These are phyloP conservation scores for Pterois miles DNA, from an alignment of 2,797 vertebrate genomes.

Conservation along the genomic window DNA sequence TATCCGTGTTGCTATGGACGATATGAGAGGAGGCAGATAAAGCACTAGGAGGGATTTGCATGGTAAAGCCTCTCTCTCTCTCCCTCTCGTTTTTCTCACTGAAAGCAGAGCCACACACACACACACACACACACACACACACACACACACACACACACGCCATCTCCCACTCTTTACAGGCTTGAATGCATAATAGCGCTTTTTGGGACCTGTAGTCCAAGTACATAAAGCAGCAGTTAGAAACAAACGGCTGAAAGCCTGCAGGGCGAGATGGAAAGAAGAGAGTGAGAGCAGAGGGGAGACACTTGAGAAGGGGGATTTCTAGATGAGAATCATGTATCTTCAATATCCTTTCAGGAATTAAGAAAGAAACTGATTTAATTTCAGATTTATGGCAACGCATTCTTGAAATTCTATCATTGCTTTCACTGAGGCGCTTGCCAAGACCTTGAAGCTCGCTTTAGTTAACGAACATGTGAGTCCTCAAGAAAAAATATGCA, in stretches of 20 bases:
- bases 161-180: conserved; percentile 35
- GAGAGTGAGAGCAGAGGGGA: conserved; percentile 36
- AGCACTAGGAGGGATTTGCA: conserved; percentile 66
- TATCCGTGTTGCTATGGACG: conserved; percentile 67
- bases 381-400: conserved; percentile 43
- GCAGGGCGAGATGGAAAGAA: conserved; percentile 39
- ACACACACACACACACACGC: conserved; percentile 17
- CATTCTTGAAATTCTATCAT: conserved; percentile 1
- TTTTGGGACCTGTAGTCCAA: conserved; percentile 37
- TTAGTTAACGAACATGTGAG: neutral
- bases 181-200: conserved; percentile 48
- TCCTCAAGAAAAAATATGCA: conserved; percentile 6
- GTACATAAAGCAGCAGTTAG: conserved; percentile 36
- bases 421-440: conserved; percentile 3
- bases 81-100: conserved; percentile 10
- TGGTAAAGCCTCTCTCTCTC: conserved; percentile 56
- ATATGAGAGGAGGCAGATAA: conserved; percentile 61
- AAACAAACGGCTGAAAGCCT: conserved; percentile 51
- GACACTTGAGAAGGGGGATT: conserved; percentile 55
- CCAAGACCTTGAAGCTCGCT: conserved; percentile 10
- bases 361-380: conserved; percentile 27
- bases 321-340: conserved; percentile 39
- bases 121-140: conserved; percentile 15
- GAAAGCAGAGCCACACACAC: conserved; percentile 37
- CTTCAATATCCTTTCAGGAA: conserved; percentile 32